Evolutionary conservation across 1,140 invertebrate genomes (phyloP).

Genomic region (Drosophila kanapiae): DNA sequence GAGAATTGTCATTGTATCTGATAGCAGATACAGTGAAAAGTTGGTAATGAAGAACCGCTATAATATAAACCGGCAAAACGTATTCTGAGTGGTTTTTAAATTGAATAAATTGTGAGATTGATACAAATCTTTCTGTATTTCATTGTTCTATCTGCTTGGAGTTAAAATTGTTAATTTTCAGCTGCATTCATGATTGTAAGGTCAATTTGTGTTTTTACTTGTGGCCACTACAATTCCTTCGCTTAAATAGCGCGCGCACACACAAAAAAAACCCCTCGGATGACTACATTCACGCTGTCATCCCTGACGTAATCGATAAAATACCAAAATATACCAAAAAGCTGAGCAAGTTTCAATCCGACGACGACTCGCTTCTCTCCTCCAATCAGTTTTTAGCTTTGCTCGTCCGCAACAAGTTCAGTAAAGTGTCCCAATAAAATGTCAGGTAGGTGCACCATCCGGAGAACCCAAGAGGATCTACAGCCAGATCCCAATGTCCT

Average conservation of each 20-base stretch:
- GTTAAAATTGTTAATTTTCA: too few species aligned
- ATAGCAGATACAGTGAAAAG: too few species aligned
- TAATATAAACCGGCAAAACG: too few species aligned
- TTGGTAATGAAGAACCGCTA: too few species aligned
- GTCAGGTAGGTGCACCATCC: conserved; percentile 53
- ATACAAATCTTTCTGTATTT: too few species aligned
- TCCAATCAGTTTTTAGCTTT: conserved; percentile 49
- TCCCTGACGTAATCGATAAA: conserved; percentile 1
- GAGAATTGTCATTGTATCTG: not conserved
- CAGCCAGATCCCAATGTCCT: conserved; percentile 3
- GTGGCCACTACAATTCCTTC: not conserved
- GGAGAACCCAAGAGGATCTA: not conserved
- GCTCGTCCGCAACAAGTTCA: conserved; percentile 59
- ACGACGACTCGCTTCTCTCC: not conserved
- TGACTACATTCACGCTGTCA: not conserved
- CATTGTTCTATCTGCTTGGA: too few species aligned
- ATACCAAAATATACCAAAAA: too few species aligned
- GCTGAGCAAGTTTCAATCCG: not conserved
- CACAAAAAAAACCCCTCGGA: not conserved
- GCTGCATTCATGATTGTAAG: too few species aligned
- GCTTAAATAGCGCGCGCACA: not conserved
- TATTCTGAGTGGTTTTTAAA: too few species aligned
- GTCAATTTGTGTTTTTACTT: not conserved
- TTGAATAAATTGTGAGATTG: too few species aligned
- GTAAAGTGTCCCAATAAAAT: conserved; percentile 51